Evolutionary conservation across 2,888 invertebrate species (phyloP), one percentile per base, ranked within the genome.

Genomic region (Alviniconcha strummeri): DNA sequence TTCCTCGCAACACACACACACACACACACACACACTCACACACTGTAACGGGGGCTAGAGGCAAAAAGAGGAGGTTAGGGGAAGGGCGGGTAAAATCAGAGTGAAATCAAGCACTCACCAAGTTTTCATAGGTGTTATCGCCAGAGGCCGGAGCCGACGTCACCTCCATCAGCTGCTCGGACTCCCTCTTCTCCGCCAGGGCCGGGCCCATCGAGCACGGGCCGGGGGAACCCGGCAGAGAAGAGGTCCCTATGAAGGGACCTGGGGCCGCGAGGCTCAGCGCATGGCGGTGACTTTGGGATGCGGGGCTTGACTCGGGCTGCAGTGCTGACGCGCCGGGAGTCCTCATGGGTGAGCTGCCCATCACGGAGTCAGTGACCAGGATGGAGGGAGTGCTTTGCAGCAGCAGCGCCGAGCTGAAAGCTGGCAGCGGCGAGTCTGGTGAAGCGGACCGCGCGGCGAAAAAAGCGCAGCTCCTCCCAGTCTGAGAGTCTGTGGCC

Each of bases 161-260:
- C 76, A 77, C 36, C 5, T 77, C 57, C 76, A 77, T 57, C 76
- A 19, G 11, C 57, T 77, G 76, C 57, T 77, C 76, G 9, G n/a
- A n/a, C 9, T 8, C n/a, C 57, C 57, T 57, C 19, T 57, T 19
- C 55, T 75, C 76, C n/a, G 19, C 6, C 3, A 55, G 19, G 11
- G 57, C 19, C 57, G 76, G 19, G n/a, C n/a, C n/a, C 36, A 36
- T 36, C 1, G 36, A 36, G 36, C 36, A 36, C 36, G 36, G 36
- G 36, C 36, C 36, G 36, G 36, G 36, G 36, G 36, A 36, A 36
- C 36, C 36, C 36, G 36, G 36, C 36, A 36, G 36, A 36, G 36
- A 36, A 36, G 36, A 36, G 36, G 36, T 36, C 36, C 36, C 36
- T 3, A 3, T 36, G 1, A 36, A 36, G 36, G 36, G 36, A 36